Percentiles rank a stretch among this genome's conserved stretches.
Evolutionary conservation across 2,113 vertebrate genomes (phyloP).

Genomic region (Silurus asotus): DNA sequence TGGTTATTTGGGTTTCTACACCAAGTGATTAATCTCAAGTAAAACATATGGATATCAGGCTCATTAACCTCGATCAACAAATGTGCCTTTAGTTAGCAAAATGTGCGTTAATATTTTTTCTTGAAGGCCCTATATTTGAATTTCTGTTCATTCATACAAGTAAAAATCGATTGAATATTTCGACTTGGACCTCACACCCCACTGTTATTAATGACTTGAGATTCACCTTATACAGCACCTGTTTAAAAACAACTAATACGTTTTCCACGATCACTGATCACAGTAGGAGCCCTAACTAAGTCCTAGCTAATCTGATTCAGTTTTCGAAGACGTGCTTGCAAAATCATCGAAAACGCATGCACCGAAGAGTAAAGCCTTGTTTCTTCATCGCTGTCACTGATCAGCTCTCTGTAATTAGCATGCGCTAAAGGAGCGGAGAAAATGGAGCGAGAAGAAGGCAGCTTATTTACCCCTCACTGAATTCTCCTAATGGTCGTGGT

Average conservation of each 20-base stretch:
- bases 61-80: too few relatives aligned
- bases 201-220: neutral
- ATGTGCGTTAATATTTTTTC: neutral
- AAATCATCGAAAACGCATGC: neutral
- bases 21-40: neutral
- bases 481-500: neutral
- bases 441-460: neutral
- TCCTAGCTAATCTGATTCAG: neutral
- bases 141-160: neutral
- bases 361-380: conserved; percentile 1
- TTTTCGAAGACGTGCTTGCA: neutral
- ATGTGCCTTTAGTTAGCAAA: too few relatives aligned
- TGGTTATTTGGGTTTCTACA: neutral
- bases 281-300: neutral
- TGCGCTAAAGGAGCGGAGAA: neutral
- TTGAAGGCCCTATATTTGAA: neutral
- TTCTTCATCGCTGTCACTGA: neutral
- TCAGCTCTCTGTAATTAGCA: conserved; percentile 19
- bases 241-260: neutral
- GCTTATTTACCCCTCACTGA: conserved; percentile 11
- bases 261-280: neutral
- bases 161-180: neutral
- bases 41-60: too few relatives aligned
- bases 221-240: neutral
- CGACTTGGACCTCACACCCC: neutral